A percentile compares a stretch with the other conserved stretches of the same genome.
Conservation (phyloP, 2,797 vertebrate genomes). For the Sebastes elongatus region DNA sequence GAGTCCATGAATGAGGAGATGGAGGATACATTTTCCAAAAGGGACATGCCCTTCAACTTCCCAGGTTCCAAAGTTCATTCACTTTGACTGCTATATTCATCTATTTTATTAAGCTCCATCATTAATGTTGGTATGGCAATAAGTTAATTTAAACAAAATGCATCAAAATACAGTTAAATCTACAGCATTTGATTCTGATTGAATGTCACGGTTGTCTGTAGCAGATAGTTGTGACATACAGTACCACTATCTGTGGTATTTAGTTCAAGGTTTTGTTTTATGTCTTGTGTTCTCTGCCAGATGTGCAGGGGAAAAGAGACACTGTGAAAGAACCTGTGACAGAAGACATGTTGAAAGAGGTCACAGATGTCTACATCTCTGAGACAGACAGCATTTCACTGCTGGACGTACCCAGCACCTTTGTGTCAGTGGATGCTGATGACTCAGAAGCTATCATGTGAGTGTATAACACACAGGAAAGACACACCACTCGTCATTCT, state of each 20-base stretch:
- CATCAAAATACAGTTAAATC: neutral
- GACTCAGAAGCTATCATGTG: conserved; percentile 82
- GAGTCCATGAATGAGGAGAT: conserved; percentile 78
- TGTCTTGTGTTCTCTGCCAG: conserved; percentile 62
- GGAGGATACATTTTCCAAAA: conserved; percentile 74
- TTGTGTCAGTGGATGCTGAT: conserved; percentile 81
- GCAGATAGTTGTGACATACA: neutral
- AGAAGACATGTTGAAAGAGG: conserved; percentile 80
- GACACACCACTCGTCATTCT: neutral
- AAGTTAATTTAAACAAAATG: neutral
- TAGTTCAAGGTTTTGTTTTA: neutral
- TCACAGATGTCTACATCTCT: conserved; percentile 76
- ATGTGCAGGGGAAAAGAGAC: conserved; percentile 68
- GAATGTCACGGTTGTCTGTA: neutral
- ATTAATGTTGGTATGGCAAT: neutral
- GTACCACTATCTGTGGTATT: too few species aligned
- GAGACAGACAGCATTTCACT: conserved; percentile 86
- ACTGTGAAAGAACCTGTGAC: conserved; percentile 69
- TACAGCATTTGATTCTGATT: neutral
- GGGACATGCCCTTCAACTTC: conserved; percentile 63
- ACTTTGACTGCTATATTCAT: neutral
- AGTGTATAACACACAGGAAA: neutral
- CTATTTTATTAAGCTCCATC: neutral
- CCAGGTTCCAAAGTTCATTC: conserved; percentile 73
- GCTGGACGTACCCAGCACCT: conserved; percentile 80